Conservation (phyloP, 2,888 invertebrate species). For the Anagyrus pseudococci region DNA sequence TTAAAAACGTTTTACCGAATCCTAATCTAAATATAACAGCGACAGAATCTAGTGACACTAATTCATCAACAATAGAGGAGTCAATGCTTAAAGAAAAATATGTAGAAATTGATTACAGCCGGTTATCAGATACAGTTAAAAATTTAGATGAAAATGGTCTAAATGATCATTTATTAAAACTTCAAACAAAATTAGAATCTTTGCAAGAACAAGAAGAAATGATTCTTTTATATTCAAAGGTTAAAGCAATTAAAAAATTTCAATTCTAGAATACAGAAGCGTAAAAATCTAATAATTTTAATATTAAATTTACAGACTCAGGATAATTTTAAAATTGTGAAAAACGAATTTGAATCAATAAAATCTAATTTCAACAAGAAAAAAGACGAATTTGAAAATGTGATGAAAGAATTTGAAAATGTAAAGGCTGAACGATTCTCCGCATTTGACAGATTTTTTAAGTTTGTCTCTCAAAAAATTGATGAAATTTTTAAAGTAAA, state of each 20-base stretch:
- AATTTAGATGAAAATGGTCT: not conserved
- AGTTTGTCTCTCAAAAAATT: conserved; percentile 82
- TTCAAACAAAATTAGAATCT: conserved; percentile 1
- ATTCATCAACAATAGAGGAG: not conserved
- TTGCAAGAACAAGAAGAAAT: too few relatives aligned
- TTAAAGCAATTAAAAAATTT: too few relatives aligned
- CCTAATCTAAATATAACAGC: not conserved
- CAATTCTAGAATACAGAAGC: too few relatives aligned
- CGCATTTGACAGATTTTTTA: conserved; percentile 19
- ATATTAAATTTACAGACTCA: too few relatives aligned
- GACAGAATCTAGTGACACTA: conserved; percentile 5
- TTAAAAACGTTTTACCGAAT: conserved; percentile 14
- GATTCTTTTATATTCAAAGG: too few relatives aligned
- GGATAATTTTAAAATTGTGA: too few relatives aligned
- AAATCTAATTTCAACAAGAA: not conserved
- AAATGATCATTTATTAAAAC: not conserved
- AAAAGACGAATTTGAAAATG: not conserved
- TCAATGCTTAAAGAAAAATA: conserved; percentile 25
- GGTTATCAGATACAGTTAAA: not conserved
- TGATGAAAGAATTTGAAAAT: conserved; percentile 18
- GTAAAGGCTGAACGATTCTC: conserved; percentile 14
- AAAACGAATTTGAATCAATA: too few relatives aligned
- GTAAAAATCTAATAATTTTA: too few relatives aligned
- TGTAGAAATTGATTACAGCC: conserved; percentile 26
- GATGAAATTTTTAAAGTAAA: conserved; percentile 93